phyloP scores from a whole-genome alignment of 2,113 vertebrate genomes.

The Hippocampus zosterae region DNA sequence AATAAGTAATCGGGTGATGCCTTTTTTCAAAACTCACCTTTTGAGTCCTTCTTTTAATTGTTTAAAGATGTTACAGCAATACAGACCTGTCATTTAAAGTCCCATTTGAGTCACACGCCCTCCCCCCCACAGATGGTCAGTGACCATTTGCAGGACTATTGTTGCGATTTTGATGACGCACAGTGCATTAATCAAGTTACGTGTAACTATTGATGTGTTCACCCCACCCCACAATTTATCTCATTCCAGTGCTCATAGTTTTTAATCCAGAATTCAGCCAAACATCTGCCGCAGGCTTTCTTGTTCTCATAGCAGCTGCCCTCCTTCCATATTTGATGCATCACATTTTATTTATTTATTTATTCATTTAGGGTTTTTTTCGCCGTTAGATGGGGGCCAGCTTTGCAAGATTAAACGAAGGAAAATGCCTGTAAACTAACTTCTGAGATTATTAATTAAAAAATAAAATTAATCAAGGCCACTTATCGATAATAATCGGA shows the following conservation, averaged over 20 bases:
- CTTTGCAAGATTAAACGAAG: not conserved
- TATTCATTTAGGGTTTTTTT: not conserved
- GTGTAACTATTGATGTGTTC: not conserved
- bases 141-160: constrained; percentile 17
- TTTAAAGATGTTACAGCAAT: constrained; percentile 41
- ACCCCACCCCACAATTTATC: not conserved
- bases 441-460: not conserved
- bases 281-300: constrained; percentile 8
- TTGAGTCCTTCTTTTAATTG: constrained; percentile 43
- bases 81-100: constrained; percentile 21
- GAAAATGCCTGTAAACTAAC: not conserved
- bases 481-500: too few relatives aligned
- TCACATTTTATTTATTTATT: not conserved
- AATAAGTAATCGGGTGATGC: constrained; percentile 41
- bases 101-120: constrained; percentile 26
- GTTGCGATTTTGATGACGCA: not conserved
- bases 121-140: constrained; percentile 27
- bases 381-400: not conserved
- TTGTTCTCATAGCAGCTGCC: constrained; percentile 4
- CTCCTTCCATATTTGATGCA: constrained; percentile 9
- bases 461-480: not conserved
- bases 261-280: constrained; percentile 5
- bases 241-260: not conserved
- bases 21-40: constrained; percentile 48
- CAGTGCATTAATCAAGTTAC: not conserved